Percentiles rank a stretch among this genome's conserved stretches.
phyloP scores from a whole-genome alignment of 2,797 vertebrate genomes.

The Distichodus sexfasciatus region DNA sequence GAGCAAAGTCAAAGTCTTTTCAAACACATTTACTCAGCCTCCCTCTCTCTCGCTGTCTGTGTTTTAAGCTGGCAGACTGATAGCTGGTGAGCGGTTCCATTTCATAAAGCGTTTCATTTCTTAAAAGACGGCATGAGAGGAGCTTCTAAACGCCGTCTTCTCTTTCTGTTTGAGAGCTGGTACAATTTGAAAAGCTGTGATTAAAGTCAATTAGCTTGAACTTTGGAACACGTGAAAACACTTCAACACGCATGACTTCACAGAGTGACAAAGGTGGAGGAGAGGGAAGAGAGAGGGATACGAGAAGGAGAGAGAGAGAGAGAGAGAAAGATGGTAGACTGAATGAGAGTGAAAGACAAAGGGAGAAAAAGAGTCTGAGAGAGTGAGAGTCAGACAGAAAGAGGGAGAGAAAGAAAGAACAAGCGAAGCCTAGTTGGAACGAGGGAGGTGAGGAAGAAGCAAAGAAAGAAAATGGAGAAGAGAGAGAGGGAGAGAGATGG shows the following conservation, averaged over 20 bases:
- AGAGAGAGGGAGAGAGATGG: neutral
- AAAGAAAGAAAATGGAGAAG: too few species aligned
- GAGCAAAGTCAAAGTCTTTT: conserved; percentile 21
- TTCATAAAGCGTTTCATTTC: conserved; percentile 38
- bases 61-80: conserved; percentile 44
- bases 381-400: neutral
- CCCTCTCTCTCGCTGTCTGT: neutral
- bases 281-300: neutral
- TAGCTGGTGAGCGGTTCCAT: conserved; percentile 36
- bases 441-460: neutral
- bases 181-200: conserved; percentile 48
- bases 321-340: neutral
- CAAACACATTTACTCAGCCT: conserved; percentile 11
- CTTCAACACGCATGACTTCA: conserved; percentile 21
- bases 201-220: conserved; percentile 52
- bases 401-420: too few species aligned
- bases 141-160: conserved; percentile 39
- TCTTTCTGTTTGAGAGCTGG: conserved; percentile 33
- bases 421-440: too few species aligned
- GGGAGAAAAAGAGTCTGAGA: neutral
- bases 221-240: conserved; percentile 39
- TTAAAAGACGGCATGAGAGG: conserved; percentile 26
- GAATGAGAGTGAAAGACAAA: neutral
- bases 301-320: neutral
- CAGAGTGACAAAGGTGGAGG: neutral